A percentile compares a stretch with the other conserved stretches of the same genome.
Evolutionary conservation across 2,888 invertebrate genomes (phyloP).

Genomic region (Actias luna): DNA sequence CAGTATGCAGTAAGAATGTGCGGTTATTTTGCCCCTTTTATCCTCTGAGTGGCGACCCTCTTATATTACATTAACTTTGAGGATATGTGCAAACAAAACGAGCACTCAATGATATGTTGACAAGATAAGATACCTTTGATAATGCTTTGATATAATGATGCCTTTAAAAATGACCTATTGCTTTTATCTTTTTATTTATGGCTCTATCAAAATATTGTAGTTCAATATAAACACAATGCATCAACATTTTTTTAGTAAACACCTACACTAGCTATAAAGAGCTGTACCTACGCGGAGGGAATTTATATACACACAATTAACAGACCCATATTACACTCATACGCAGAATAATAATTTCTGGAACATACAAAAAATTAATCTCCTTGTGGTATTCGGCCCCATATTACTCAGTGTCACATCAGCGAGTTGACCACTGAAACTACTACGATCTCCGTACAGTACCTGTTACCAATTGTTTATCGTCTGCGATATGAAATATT

Average conservation of each 20-base stretch:
- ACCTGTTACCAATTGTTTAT: no score
- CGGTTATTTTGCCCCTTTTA: background rate
- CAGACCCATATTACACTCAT: no score
- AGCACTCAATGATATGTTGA: constrained; percentile 21
- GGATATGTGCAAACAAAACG: constrained; percentile 29
- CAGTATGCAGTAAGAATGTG: background rate
- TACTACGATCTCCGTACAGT: no score
- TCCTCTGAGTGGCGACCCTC: constrained; percentile 16
- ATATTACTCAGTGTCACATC: no score
- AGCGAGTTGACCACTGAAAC: no score
- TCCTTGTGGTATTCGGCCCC: no score
- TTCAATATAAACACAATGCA: background rate
- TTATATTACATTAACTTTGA: constrained; percentile 25
- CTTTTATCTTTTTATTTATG: background rate
- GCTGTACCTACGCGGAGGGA: no score
- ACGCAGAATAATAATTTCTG: no score
- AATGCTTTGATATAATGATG: constrained; percentile 23
- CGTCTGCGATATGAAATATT: no score
- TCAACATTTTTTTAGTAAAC: background rate
- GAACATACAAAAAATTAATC: no score
- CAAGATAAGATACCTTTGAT: constrained; percentile 16
- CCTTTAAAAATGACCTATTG: constrained; percentile 18
- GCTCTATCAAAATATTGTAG: background rate
- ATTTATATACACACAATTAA: no score
- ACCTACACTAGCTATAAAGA: no score